Base-by-base conservation (phyloP, 2,113 vertebrate species). In the Trichechus manatus region DNA sequence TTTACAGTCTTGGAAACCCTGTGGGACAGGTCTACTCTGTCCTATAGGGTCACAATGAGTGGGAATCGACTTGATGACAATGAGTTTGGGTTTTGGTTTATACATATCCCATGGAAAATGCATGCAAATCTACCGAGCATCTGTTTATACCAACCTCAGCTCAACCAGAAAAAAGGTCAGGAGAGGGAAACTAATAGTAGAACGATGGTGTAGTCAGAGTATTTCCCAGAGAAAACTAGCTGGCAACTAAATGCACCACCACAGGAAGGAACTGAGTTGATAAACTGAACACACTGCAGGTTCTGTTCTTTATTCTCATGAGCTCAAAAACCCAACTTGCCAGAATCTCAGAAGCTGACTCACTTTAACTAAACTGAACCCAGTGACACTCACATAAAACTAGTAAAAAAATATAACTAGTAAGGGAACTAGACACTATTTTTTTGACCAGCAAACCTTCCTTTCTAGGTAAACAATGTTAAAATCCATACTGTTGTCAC, bases 291-390 rank as follows among this genome's bases (percentile, higher is more conserved):
- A 86, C 1, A 2, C 42, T 50, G 72, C 59, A 27, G 13, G 59
- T 10, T 83, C 81, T 74, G 23, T 84, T 56, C 70, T 96, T 93
- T 56, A 70, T 31, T 87, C 53, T 47, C 5, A 15, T 59, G 42
- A 72, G 47, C 25, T 96, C 50, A 75, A 89, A 93, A 92, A 78
- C 6, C 36, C 70, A 85, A 79, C n/a, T 50, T 93, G 20, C 61
- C 53, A 70, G 88, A 84, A 53, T 68, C 85, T 93, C 56, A 85
- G 66, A 96, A 59, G 44, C n/a, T 88, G 27, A 79, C 56, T 88
- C 72, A 88, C 47, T 75, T 66, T 78, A 79, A 87, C 59, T 59
- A 90, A 78, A 27, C 22, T 66, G 31, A 86, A n/a, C 70, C 84
- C n/a, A 78, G 2, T 42, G 42, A 94, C 47, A 81, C 39, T 89